Percentiles rank a stretch among this genome's conserved stretches.
Evolutionary conservation across 2,888 invertebrate species (phyloP).

Genomic region (Cenopis cana): DNA sequence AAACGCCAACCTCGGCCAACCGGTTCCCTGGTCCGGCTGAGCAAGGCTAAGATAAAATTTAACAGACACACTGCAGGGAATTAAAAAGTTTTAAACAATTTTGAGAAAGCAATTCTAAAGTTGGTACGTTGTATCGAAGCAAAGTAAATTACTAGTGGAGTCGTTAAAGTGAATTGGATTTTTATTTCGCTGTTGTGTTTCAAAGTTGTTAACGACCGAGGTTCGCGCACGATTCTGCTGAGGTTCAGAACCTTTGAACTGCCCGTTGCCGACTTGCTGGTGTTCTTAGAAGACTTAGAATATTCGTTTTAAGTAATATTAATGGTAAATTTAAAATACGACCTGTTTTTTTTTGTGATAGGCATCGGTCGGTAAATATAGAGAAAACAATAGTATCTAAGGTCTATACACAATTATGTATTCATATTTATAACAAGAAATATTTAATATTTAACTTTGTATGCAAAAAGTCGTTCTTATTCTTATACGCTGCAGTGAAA

Average conservation of each 20-base stretch:
- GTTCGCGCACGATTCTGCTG: conserved; percentile 6
- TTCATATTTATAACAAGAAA: background rate
- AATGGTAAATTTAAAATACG: no score
- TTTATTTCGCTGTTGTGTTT: conserved; percentile 20
- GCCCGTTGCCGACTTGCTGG: background rate
- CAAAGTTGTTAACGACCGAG: conserved; percentile 30
- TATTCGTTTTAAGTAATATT: background rate
- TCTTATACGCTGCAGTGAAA: background rate
- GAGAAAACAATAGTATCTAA: background rate
- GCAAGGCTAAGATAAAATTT: conserved; percentile 66
- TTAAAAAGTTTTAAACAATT: conserved; percentile 32
- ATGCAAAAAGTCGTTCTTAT: background rate
- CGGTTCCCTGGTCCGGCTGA: conserved; percentile 69
- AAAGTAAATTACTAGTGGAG: conserved; percentile 18
- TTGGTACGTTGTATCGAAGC: conserved; percentile 7
- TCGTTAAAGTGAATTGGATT: conserved; percentile 29
- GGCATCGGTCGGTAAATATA: background rate
- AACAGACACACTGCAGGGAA: conserved; percentile 37
- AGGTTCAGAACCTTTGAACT: conserved; percentile 13
- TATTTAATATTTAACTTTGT: background rate
- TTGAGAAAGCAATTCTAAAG: conserved; percentile 35
- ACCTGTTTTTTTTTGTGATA: background rate
- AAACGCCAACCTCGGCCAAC: conserved; percentile 66
- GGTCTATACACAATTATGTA: background rate
- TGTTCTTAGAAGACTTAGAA: conserved; percentile 2